A percentile compares a stretch with the other conserved stretches of the same genome.
phyloP scores from a whole-genome alignment of 2,888 invertebrate genomes.

The Stegana nigrithorax region DNA sequence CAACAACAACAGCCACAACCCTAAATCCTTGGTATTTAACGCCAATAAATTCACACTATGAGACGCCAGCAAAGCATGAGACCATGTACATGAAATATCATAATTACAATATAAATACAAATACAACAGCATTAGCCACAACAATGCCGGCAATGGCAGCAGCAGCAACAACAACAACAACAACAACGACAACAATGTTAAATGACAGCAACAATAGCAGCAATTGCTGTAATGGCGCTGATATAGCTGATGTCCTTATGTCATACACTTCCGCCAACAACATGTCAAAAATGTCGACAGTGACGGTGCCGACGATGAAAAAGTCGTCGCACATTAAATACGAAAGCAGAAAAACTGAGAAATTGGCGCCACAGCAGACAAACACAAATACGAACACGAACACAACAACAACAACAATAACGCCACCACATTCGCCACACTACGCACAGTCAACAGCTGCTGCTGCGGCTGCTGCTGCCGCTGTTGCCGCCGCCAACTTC shows the following conservation, averaged over 20 bases:
- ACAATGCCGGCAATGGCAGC: constrained; percentile 14
- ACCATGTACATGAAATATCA: constrained; percentile 43
- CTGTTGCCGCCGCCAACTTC: constrained; percentile 23
- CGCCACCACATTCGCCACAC: constrained; percentile 13
- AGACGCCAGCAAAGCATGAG: constrained; percentile 22
- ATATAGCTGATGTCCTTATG: constrained; percentile 31
- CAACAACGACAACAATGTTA: constrained; percentile 29
- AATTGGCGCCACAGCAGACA: constrained; percentile 5
- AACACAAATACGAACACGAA: constrained; percentile 18
- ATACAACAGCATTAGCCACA: constrained; percentile 29
- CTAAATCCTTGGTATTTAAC: constrained; percentile 56
- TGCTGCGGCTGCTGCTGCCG: neutral
- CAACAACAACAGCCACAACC: constrained; percentile 34
- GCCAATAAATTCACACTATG: constrained; percentile 37
- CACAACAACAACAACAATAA: constrained; percentile 23
- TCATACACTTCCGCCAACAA: constrained; percentile 34
- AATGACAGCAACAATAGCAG: constrained; percentile 1
- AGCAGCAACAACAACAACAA: constrained; percentile 25
- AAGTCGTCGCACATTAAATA: neutral
- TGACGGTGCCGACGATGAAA: neutral
- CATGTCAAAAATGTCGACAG: constrained; percentile 4
- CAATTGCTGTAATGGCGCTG: constrained; percentile 12
- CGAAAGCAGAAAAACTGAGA: neutral
- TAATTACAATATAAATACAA: constrained; percentile 47
- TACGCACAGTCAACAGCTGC: neutral